These are phyloP conservation scores for Eulemur albifrons DNA, from an alignment of 2,797 vertebrate genomes.

Conservation along the genomic window DNA sequence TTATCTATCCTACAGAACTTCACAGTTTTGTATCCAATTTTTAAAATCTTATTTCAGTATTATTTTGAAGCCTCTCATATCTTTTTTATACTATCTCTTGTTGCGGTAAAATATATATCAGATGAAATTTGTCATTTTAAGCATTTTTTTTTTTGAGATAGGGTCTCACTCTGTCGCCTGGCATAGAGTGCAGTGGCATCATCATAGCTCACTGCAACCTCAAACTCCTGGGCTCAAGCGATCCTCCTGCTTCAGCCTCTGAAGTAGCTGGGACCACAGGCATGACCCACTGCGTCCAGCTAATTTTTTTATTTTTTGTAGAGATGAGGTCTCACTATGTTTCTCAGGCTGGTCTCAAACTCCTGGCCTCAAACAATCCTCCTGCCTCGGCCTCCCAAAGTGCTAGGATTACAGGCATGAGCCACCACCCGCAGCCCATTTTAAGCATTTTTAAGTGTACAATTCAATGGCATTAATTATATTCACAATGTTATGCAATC, in stretches of 20 bases:
- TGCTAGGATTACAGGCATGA: background rate
- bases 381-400: background rate
- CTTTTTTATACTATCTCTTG: background rate
- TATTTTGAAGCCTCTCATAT: background rate
- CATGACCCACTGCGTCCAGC: too few relatives aligned
- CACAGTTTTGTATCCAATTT: background rate
- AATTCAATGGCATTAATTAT: background rate
- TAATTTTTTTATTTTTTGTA: background rate
- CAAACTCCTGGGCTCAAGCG: background rate
- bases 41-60: background rate
- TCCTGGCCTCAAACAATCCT: background rate
- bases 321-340: background rate
- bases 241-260: background rate
- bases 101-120: background rate
- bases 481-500: constrained; percentile 8
- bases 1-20: constrained; percentile 13
- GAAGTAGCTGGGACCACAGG: background rate
- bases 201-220: background rate
- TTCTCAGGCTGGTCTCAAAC: background rate
- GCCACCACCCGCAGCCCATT: background rate
- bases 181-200: background rate
- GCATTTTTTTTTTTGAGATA: background rate
- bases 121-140: background rate
- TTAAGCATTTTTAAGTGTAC: background rate
- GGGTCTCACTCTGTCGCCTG: background rate